Evolutionary conservation across 1,140 invertebrate species (phyloP), one percentile per base, ranked within the genome.

Genomic region (Paramacrobiotus metropolitanus): DNA sequence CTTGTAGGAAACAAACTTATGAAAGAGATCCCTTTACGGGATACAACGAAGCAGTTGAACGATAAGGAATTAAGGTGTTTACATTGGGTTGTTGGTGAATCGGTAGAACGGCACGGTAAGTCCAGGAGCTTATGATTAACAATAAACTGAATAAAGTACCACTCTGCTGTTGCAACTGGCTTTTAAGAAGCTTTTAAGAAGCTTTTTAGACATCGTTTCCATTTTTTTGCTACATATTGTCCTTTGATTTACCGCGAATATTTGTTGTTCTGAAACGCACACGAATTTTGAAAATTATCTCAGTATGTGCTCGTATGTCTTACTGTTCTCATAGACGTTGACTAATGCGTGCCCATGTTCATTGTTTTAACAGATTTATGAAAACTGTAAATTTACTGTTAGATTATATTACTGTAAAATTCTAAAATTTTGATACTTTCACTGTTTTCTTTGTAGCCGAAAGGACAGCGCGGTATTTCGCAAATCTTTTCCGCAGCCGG

Each of bases 381-480:
- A 40, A 15, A 40, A n/a, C 34, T 9, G 34, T 15, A 40, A 40
- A n/a, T 40, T 40, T 40, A 40, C 9, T 40, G 9, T 40, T 40
- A 40, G 34, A n/a, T n/a, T n/a, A n/a, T n/a, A n/a, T n/a, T n/a
- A n/a, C n/a, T n/a, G n/a, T n/a, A n/a, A n/a, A n/a, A n/a, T n/a
- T n/a, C n/a, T n/a, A n/a, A n/a, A n/a, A n/a, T n/a, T n/a, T n/a
- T n/a, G n/a, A n/a, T n/a, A n/a, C n/a, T n/a, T n/a, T n/a, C n/a
- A n/a, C n/a, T n/a, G n/a, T n/a, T n/a, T n/a, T n/a, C n/a, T 55
- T 55, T 55, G 15, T 24, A 55, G 48, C 48, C 15, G 48, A 55
- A 28, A 15, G 48, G 24, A 55, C 48, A 24, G 48, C 48, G 15
- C 48, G 48, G 24, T 55, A 55, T 55, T 55, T 55, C 48, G 48